Evolutionary conservation across 2,797 vertebrate species (phyloP), one percentile per base, ranked within the genome.

Genomic region (Sebastes vulpes): DNA sequence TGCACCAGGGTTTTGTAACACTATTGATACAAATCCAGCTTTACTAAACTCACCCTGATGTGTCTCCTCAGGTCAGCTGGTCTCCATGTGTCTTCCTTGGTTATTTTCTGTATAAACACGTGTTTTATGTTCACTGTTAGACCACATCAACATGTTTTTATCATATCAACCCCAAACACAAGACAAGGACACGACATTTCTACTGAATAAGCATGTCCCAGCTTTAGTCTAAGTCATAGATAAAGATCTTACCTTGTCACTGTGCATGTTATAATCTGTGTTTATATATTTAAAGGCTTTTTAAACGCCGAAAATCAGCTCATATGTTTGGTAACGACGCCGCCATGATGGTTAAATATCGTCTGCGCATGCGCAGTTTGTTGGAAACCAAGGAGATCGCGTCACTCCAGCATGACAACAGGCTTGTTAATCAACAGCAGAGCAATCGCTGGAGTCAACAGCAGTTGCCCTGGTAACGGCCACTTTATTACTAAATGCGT

Each of bases 21-120:
- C 35, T 38, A 12, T 5, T 38, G 4, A 8, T 53, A 57, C 1
- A 18, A 32, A 67, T 29, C 9, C 4, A 57, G 12, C 35, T 32
- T 32, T 32, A 3, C 9, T 38, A 38, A 38, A 38, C 65, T 87
- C 94, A 98, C 98, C 95, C 86, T 92, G 31, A 99, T 91, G 76
- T 98, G 94, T 90, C 84, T 97, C 81, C 89, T 96, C 76, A 99
- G 96, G 50, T 99, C 98, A 57, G 97, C 96, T 75, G 97, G 74
- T 92, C 93, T 98, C 98, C 98, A 99, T 42, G 98, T 99, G 86
- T 99, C 98, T 89, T 99, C 98, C 94, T 94, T 98, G 38, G 96
- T 96, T 93, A 95, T 87, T 96, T 95, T 97, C 97, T 97, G 66
- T 59, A 86, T 3, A 75, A 79, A 87, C 1, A 71, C 0, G 71